Evolutionary conservation across 2,888 invertebrate genomes (phyloP).

Genomic region (Meliscaeva auricollis): DNA sequence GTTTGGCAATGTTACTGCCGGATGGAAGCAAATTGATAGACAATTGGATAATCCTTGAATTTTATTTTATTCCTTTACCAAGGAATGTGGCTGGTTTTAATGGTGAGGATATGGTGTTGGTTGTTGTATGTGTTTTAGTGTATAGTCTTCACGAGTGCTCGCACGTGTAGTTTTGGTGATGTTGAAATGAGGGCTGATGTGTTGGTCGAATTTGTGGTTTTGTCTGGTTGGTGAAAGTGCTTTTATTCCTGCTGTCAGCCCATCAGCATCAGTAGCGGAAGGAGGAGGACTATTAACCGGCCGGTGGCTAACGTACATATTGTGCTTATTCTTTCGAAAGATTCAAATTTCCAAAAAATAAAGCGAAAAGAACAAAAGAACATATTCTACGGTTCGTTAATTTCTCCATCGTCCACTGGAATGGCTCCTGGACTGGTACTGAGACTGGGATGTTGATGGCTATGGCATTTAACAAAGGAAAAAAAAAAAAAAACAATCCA

Average conservation of each 20-base stretch:
- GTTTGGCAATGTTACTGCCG: constrained; percentile 44
- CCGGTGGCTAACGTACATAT: neutral
- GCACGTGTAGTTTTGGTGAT: neutral
- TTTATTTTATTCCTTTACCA: constrained; percentile 49
- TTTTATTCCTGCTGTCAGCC: neutral
- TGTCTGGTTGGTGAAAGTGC: constrained; percentile 15
- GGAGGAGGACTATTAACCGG: constrained; percentile 11
- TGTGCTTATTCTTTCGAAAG: constrained; percentile 38
- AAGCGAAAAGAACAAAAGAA: constrained; percentile 57
- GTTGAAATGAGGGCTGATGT: constrained; percentile 26
- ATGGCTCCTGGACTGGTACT: too few relatives aligned
- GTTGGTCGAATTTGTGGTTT: constrained; percentile 33
- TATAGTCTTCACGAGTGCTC: too few relatives aligned
- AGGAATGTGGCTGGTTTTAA: constrained; percentile 4
- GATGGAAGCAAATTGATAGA: constrained; percentile 72
- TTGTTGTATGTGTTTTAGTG: neutral
- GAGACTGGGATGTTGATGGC: constrained; percentile 13
- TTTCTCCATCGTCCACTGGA: constrained; percentile 29
- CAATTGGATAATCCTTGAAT: constrained; percentile 69
- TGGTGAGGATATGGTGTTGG: constrained; percentile 31
- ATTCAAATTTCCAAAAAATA: constrained; percentile 46
- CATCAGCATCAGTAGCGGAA: neutral
- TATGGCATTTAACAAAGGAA: neutral
- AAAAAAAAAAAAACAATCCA: neutral
- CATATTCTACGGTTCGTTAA: constrained; percentile 74